Conservation (phyloP, 2,113 vertebrate species). For the Lophius piscatorius region DNA sequence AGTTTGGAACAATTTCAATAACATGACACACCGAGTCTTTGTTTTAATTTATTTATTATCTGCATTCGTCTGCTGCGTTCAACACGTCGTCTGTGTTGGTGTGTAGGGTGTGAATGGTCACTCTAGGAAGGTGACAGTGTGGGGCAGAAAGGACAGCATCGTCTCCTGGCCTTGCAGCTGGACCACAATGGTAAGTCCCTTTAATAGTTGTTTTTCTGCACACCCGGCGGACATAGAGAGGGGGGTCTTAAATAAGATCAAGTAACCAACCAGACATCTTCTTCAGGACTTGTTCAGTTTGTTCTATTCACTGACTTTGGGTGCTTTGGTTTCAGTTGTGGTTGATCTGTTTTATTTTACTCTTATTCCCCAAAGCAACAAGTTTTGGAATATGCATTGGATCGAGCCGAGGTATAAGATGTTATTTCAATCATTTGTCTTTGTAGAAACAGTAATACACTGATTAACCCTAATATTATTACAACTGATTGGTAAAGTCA, state of each 20-base stretch:
- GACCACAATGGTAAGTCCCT: conserved; percentile 80
- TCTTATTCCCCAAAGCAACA: conserved; percentile 85
- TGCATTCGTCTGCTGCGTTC: conserved; percentile 14
- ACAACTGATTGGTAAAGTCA: too few relatives aligned
- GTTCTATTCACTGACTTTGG: not conserved
- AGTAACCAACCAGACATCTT: not conserved
- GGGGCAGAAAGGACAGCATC: conserved; percentile 78
- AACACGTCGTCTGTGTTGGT: conserved; percentile 20
- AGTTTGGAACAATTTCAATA: not conserved
- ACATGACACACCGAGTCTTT: not conserved
- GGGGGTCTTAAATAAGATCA: not conserved
- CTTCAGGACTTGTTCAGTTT: not conserved
- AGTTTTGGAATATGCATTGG: conserved; percentile 96
- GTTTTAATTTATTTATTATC: not conserved
- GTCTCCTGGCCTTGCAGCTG: conserved; percentile 73
- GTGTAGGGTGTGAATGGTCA: conserved; percentile 81
- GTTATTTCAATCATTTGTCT: not conserved
- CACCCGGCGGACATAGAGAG: not conserved
- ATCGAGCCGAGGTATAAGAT: conserved; percentile 93
- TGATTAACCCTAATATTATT: too few relatives aligned
- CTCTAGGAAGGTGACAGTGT: conserved; percentile 79
- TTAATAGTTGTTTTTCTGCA: not conserved
- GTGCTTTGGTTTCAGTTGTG: not conserved
- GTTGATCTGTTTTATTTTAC: conserved; percentile 10
- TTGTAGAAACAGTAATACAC: too few relatives aligned